Evolutionary conservation across 2,888 invertebrate species (phyloP).

Genomic region (Ashinkailepas kermadecensis): DNA sequence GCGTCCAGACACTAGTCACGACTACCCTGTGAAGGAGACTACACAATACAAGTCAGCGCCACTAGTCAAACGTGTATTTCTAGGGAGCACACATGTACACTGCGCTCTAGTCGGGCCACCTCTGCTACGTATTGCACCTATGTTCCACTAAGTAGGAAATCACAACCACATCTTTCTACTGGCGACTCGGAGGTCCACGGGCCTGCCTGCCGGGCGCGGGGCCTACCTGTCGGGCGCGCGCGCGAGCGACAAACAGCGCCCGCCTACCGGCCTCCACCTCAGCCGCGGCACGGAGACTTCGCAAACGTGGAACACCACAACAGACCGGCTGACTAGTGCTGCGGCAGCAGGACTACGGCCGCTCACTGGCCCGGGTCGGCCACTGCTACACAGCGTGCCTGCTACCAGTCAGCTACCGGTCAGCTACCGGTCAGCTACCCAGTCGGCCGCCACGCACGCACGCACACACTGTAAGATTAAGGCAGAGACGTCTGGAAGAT

Average conservation of each 20-base stretch:
- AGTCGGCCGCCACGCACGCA: background rate
- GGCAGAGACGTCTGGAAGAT: conserved; percentile 4
- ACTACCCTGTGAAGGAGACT: background rate
- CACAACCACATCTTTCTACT: conserved; percentile 18
- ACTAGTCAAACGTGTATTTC: conserved; percentile 17
- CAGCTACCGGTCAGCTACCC: background rate
- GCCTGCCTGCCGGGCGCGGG: background rate
- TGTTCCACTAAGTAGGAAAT: background rate
- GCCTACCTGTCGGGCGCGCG: background rate
- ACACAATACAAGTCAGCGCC: conserved; percentile 1
- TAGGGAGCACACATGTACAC: conserved; percentile 13
- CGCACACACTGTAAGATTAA: conserved; percentile 9
- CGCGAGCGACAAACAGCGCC: background rate
- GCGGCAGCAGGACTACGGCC: too few relatives aligned
- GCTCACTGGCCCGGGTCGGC: too few relatives aligned
- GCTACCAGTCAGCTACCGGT: too few relatives aligned
- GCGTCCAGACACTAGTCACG: too few relatives aligned
- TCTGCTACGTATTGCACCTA: conserved; percentile 11
- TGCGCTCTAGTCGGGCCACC: background rate
- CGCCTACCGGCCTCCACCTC: too few relatives aligned
- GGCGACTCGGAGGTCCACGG: background rate
- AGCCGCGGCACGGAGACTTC: too few relatives aligned
- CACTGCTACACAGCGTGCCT: too few relatives aligned
- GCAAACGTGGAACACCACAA: too few relatives aligned
- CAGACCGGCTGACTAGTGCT: too few relatives aligned